Base-by-base conservation (phyloP, 2,888 invertebrate genomes). In the Phytoseiulus persimilis region DNA sequence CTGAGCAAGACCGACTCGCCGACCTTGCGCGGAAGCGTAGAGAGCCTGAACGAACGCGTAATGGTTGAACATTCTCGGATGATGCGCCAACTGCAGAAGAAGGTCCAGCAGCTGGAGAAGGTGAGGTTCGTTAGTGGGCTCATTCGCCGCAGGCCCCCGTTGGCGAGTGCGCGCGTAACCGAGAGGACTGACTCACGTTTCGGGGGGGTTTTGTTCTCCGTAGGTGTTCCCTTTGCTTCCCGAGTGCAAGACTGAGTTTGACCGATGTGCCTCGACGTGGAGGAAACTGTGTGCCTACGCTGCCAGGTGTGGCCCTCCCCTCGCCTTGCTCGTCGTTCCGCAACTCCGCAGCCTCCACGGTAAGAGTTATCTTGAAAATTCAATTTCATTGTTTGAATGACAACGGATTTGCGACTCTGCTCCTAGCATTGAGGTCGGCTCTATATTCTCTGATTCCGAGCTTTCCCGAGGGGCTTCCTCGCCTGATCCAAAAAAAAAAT, bases 241-340 rank as follows among this genome's bases (percentile, higher is more conserved):
- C 39, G 87, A 45, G 32, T 87, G 87, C 87, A 87, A 32, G 87
- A 87, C 87, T 87, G 87, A 87, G 39, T 87, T 87, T 39, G 87
- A 33, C 32, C 87, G 87, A n/a, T 87, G 87, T 45, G 87, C 33
- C 87, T 31, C 87, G 87, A n/a, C 32, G 87, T 87, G 87, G 87
- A 33, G 33, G 87, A 87, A n/a, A 87, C 33, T 87, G 87, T 87
- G 87, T 87, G 87, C 87, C 87, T 33, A 39, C 87, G 87, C 87
- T 87, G 87, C 87, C 87, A 87, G 87, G 87, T 87, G 87, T 87
- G 87, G 87, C 87, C 87, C 87, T 87, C 87, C 87, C 39, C 87
- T 87, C 87, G 87, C 32, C 87, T 45, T 87, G 87, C 87, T 87
- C 87, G 87, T 87, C 87, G 87, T 33, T 87, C 87, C 32, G 33